phyloP scores from a whole-genome alignment of 2,888 invertebrate genomes.

The Carcina quercana region DNA sequence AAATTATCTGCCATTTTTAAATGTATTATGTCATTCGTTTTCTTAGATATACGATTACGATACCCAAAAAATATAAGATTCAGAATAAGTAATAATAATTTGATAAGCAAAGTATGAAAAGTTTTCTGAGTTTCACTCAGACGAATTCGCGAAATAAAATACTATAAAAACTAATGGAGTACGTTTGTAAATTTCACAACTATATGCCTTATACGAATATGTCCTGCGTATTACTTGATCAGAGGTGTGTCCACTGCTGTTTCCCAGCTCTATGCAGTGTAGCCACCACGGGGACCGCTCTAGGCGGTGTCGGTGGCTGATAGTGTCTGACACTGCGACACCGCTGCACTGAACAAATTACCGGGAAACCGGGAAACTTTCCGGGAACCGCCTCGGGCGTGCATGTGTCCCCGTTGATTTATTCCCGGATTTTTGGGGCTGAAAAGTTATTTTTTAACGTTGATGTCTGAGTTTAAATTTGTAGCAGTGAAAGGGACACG shows the following conservation, averaged over 20 bases:
- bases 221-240: neutral
- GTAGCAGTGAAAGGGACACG: too few species aligned
- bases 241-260: too few species aligned
- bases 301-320: conserved; percentile 8
- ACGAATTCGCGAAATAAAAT: too few species aligned
- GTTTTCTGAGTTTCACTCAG: too few species aligned
- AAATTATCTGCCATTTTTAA: too few species aligned
- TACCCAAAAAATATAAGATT: too few species aligned
- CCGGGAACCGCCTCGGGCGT: conserved; percentile 4
- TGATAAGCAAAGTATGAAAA: too few species aligned
- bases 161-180: neutral
- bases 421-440: neutral
- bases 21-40: too few species aligned
- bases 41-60: too few species aligned
- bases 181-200: neutral
- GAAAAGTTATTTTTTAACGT: too few species aligned
- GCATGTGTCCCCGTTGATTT: conserved; percentile 8
- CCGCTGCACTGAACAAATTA: conserved; percentile 12
- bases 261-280: neutral
- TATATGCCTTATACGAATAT: neutral
- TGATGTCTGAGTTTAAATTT: too few species aligned
- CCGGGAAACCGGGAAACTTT: conserved; percentile 6
- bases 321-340: conserved; percentile 11
- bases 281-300: conserved; percentile 9
- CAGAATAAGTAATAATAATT: too few species aligned